phyloP scores from a whole-genome alignment of 1,140 invertebrate species.

The Ericerus pela region DNA sequence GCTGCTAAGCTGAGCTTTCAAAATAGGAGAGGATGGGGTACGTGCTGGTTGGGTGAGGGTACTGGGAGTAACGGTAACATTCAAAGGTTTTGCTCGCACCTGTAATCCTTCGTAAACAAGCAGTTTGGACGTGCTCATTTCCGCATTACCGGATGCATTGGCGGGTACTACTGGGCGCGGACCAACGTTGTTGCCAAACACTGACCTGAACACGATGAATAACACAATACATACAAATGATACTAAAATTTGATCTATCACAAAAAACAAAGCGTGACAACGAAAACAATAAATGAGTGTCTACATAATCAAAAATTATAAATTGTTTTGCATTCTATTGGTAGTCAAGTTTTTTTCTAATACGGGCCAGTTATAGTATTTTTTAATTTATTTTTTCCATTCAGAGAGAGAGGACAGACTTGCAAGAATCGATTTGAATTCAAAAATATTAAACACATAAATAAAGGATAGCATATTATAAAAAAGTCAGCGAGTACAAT shows the following conservation, averaged over 20 bases:
- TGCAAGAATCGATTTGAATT: too few species aligned
- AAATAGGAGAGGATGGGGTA: conserved; percentile 46
- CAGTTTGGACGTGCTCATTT: conserved; percentile 32
- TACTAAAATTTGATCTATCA: neutral
- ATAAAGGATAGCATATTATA: too few species aligned
- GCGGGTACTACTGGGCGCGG: conserved; percentile 49
- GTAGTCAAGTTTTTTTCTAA: too few species aligned
- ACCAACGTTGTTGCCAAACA: conserved; percentile 60
- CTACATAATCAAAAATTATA: too few species aligned
- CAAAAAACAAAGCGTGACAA: too few species aligned
- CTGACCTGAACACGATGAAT: conserved; percentile 39
- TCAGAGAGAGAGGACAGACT: too few species aligned
- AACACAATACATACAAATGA: conserved; percentile 14
- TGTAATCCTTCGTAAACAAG: conserved; percentile 59
- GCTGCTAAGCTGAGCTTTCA: conserved; percentile 53
- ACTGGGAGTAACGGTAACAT: conserved; percentile 15
- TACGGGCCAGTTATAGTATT: too few species aligned
- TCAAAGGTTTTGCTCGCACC: conserved; percentile 38
- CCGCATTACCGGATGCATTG: conserved; percentile 36
- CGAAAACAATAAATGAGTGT: too few species aligned
- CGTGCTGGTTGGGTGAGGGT: neutral
- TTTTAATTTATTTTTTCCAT: too few species aligned
- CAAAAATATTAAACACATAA: too few species aligned
- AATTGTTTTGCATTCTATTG: too few species aligned
- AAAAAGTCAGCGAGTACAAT: too few species aligned